Base-by-base conservation (phyloP, 2,888 invertebrate species). In the Halictus ligatus region DNA sequence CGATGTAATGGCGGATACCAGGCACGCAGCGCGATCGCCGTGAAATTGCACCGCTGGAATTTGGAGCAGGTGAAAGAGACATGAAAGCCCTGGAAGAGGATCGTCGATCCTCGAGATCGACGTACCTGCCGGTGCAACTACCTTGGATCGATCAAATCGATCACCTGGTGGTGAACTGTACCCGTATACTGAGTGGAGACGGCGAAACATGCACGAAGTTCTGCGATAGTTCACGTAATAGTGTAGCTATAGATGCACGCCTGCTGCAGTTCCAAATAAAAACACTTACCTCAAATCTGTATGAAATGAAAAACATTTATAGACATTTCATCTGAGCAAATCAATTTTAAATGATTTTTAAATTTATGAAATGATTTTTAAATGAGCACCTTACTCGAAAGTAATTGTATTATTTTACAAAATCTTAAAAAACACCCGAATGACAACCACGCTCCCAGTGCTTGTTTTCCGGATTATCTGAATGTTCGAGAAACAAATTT, bases 1-100 rank as follows among this genome's bases (percentile, higher is more conserved):
- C 78, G 80, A 83, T 71, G 69, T 87, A 86, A 87, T 83, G 78
- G 78, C 78, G 75, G 75, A 67, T 64, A 81, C 67, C 54, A 18
- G 40, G 60, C 77, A 60, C 48, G 67, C 43, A 46, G 81, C 48
- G 21, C 73, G 88, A 88, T 76, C 78, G 80, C 73, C 74, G 83
- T 72, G 84, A 88, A 88, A 86, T 81, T 83, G 81, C 83, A 25
- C 46, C 35, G 74, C 2, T 81, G 89, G 88, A 88, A 90, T 90
- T 90, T 82, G 86, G 88, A 89, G 85, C 88, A 90, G 90, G 88
- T 88, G 89, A 90, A 84, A 78, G 83, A 84, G 84, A 87, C 86
- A 87, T 84, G 82, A 86, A 87, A 90, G 83, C 35, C 64, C 50
- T 25, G 60, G 80, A 71, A 80, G 82, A 85, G 80, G 83, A 85